Conservation (phyloP, 2,113 vertebrate species). For the Pelodiscus sinensis region DNA sequence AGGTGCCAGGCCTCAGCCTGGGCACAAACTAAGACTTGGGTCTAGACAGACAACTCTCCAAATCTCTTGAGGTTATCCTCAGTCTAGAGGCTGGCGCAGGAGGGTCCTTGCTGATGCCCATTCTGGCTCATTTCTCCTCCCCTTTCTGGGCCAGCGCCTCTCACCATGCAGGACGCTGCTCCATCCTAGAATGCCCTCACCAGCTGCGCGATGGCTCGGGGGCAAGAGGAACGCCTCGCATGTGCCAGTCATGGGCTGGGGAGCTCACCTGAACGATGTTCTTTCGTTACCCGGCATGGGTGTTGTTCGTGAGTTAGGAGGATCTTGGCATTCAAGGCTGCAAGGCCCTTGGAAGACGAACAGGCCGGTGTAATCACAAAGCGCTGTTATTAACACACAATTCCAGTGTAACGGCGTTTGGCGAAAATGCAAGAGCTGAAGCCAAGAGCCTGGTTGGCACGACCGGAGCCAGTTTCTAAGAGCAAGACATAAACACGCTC, state of each 20-base stretch:
- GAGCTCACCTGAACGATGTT: background rate
- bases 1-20: no score
- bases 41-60: background rate
- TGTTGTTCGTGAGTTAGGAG: background rate
- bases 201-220: background rate
- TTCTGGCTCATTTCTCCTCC: background rate
- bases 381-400: slow-evolving; percentile 14
- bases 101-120: background rate
- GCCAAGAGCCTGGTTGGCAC: slow-evolving; percentile 59
- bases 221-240: background rate
- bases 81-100: background rate
- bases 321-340: background rate
- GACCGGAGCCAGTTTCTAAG: slow-evolving; percentile 63
- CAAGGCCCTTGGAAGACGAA: background rate
- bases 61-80: background rate
- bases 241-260: background rate
- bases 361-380: background rate
- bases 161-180: background rate
- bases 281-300: background rate
- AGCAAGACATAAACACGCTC: slow-evolving; percentile 50
- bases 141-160: background rate
- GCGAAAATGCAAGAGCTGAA: slow-evolving; percentile 70
- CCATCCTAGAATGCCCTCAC: background rate
- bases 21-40: no score
- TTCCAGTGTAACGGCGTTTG: slow-evolving; percentile 41